Evolutionary conservation across 37 sponge, comb jelly and placozoan species (phyloP), one percentile per base, ranked within the genome.

Genomic region (Tethya wilhelma): DNA sequence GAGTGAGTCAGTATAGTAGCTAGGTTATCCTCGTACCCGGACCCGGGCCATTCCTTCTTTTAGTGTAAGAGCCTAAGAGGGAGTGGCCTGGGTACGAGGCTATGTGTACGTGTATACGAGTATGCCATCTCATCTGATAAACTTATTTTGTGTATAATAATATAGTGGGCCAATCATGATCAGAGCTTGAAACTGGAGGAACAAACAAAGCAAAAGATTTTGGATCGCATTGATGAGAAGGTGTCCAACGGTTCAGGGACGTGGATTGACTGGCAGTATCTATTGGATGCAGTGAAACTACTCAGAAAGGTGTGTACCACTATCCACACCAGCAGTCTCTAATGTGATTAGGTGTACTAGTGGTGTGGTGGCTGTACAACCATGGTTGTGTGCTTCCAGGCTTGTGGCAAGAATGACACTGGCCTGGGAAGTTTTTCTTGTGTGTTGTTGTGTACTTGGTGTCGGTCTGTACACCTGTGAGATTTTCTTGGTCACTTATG

Each of bases 261-360:
- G 2, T 95, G 96, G 96, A 95, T 95, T 23, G 96, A 95, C 81
- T 95, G 96, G 96, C 96, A 95, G 79, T 95, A 87, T 43, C 75
- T 95, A 38, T 23, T 82, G 39, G 96, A 95, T 38, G 96, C 93
- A 39, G 88, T 78, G 1, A 49, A 66, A 3, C 89, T 87, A 23
- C 89, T 95, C 25, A 90, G 82, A 28, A 95, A 95, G 38, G 93
- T 93, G 8, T 0, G 43, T 1, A 41, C 40, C 6, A n/a, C n/a
- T n/a, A n/a, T n/a, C n/a, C n/a, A n/a, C n/a, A n/a, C n/a, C n/a
- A n/a, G n/a, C n/a, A n/a, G n/a, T n/a, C n/a, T n/a, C n/a, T n/a
- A n/a, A n/a, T n/a, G n/a, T n/a, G 6, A 2, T 65, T 20, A 30
- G 3, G 66, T 20, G 28, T 65, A 65, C 20, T 31, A 65, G 53